Conservation (phyloP, 2,113 vertebrate species). For the Podilymbus podiceps region DNA sequence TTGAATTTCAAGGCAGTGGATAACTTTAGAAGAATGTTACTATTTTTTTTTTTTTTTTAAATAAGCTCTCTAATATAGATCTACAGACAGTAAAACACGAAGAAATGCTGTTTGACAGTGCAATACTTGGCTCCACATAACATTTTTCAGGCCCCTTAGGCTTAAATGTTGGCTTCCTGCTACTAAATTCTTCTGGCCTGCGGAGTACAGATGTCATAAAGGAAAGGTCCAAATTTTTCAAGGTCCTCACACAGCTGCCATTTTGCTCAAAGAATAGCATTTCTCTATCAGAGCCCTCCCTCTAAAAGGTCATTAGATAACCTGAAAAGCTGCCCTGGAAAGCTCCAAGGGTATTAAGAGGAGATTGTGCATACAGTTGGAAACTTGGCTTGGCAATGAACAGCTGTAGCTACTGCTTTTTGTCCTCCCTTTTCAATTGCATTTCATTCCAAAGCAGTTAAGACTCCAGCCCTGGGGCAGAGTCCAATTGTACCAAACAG, state of each 20-base stretch:
- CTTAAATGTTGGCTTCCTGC: background rate
- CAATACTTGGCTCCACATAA: background rate
- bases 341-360: background rate
- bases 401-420: background rate
- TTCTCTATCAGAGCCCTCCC: background rate
- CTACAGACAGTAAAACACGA: background rate
- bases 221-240: background rate
- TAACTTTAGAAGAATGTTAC: background rate
- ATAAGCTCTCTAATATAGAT: background rate
- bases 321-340: background rate
- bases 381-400: background rate
- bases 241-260: background rate
- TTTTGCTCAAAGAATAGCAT: background rate
- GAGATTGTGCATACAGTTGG: background rate
- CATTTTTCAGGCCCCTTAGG: background rate
- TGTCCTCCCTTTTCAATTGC: background rate
- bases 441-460: background rate
- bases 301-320: background rate
- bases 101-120: background rate
- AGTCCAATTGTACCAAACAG: background rate
- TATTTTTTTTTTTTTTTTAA: background rate
- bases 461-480: accelerated
- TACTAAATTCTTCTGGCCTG: background rate
- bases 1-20: background rate
- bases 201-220: background rate